Base-by-base conservation (phyloP, 2,888 invertebrate genomes). In the Drosophila phalerata region DNA sequence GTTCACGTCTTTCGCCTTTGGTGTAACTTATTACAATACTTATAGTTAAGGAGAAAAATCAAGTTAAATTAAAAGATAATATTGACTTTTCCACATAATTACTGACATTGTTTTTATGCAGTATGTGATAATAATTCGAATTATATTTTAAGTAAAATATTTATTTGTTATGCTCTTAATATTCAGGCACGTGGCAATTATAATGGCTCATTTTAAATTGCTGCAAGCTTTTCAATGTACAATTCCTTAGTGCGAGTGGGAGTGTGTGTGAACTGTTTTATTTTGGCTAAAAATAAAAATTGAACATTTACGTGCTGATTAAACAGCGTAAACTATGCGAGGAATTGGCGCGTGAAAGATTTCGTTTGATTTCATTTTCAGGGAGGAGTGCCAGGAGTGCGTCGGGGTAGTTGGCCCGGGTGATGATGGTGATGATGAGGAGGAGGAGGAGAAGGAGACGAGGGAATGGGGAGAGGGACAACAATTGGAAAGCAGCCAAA, bases 311-410 rank as follows among this genome's bases (percentile, higher is more conserved):
- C 87, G 80, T 77, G 80, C 80, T 85, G 82, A 81, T 89, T 79
- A 81, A 75, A 67, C 57, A 66, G 78, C 81, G 82, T 75, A 87
- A 86, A 71, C 67, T 85, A 84, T 89, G 83, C 76, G 68, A 73
- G 80, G 85, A 86, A 86, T 86, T 89, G 86, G 85, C 89, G 89
- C 85, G 88, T 86, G 88, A 89, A 86, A 85, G 80, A 83, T 85
- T 81, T 79, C 81, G 60, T 79, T 79, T 81, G 78, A 79, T 80
- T 79, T 79, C 68, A 61, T 68, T 75, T 78, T 49, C 43, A 45
- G 40, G 42, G 48, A 60, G 42, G 22, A 43, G 32, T 48, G 57
- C 40, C 51, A 62, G 43, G 37, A 49, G 32, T 38, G 32, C 15
- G 30, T 5, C 11, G 38, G 9, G 25, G 25, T 17, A 38, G 10